phyloP scores from a whole-genome alignment of 2,113 vertebrate species.

The Calyptomena viridis region DNA sequence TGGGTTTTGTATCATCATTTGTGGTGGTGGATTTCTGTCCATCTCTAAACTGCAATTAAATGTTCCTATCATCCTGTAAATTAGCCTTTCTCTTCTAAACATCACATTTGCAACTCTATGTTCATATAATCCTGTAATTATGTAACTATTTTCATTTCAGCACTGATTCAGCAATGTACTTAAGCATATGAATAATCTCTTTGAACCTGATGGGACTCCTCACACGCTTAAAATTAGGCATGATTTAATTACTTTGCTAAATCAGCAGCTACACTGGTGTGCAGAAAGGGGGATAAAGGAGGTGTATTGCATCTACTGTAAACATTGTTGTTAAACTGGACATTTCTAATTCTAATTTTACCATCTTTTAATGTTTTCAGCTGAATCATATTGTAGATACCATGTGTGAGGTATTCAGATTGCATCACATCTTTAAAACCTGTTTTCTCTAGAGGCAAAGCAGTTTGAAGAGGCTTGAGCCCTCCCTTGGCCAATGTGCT shows the following conservation, averaged over 20 bases:
- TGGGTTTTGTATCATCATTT: conserved; percentile 1
- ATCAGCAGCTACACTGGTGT: neutral
- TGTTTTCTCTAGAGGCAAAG: neutral
- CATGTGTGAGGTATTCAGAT: neutral
- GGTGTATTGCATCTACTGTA: neutral
- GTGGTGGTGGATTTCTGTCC: neutral
- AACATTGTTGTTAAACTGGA: neutral
- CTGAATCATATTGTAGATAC: neutral
- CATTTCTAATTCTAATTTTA: neutral
- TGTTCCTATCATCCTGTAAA: conserved; percentile 50
- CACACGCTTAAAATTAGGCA: conserved; percentile 40
- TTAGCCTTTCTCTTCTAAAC: conserved; percentile 43
- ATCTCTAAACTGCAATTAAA: conserved; percentile 37
- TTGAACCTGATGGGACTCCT: conserved; percentile 5
- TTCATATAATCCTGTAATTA: conserved; percentile 42
- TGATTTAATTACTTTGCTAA: conserved; percentile 2
- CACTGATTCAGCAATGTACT: conserved; percentile 46
- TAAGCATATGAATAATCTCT: conserved; percentile 9
- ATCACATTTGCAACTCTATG: conserved; percentile 18
- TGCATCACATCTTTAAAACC: neutral
- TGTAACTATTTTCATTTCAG: conserved; percentile 51
- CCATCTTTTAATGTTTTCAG: neutral
- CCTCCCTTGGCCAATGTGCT: neutral
- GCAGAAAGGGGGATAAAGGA: neutral
- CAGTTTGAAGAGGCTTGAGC: neutral